Evolutionary conservation across 1,140 invertebrate genomes (phyloP), one percentile per base, ranked within the genome.

Genomic region (Calephelis virginiensis): DNA sequence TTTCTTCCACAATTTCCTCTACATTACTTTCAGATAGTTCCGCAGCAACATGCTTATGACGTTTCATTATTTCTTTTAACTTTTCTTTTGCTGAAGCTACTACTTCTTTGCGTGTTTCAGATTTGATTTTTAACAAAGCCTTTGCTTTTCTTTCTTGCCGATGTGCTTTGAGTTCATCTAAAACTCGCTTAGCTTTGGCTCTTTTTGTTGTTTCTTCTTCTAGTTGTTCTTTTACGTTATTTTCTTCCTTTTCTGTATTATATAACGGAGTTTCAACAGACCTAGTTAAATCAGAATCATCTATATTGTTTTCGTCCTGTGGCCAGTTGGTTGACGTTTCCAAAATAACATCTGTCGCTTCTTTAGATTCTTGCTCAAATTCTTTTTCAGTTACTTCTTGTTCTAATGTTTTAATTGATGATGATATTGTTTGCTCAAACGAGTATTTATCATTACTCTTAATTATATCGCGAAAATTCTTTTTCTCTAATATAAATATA

Each of bases 401-500:
- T 40, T 69, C 47, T 45, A 61, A 63, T n/a, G 37, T n/a, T 47
- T 37, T 68, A 61, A 5, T 60, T 46, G 28, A 28, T 28, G 28
- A 28, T 28, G 28, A 28, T 4, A 12, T 17, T 38, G 64, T 13
- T 61, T 17, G 38, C 17, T 56, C 48, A 46, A 49, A 70, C 48
- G 47, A 71, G 61, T 59, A 60, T 38, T 6, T 46, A 60, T 67
- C 61, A 38, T 59, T 65, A 69, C 38, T 68, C 43, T 64, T 62
- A 40, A 76, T 71, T 71, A 77, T 71, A 40, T 83, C 77, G 43
- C 80, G 76, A 61, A 83, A 88, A 72, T 83, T 81, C 66, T 91
- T 93, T 72, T 92, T 92, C 85, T 95, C 95, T 70, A 97, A 91
- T 66, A 97, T 94, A 73, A 95, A 96, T 69, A 97, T 92, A 50